Percentiles rank a stretch among this genome's conserved stretches.
Evolutionary conservation across 2,888 invertebrate genomes (phyloP).

Genomic region (Lamellibrachia satsuma): DNA sequence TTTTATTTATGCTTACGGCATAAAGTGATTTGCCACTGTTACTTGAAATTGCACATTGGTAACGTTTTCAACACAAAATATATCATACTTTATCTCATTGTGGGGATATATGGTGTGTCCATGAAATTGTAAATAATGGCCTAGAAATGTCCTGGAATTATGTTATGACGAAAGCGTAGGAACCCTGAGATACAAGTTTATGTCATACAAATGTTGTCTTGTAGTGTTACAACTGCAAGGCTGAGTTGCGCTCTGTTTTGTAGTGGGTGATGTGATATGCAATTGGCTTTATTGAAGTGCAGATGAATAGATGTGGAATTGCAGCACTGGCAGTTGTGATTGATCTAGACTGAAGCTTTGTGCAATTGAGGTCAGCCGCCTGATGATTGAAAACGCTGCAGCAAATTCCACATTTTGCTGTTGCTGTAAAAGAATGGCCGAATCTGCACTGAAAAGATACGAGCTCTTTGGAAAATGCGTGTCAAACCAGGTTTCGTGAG

Average conservation of each 20-base stretch:
- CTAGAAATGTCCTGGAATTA: no score
- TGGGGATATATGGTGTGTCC: no score
- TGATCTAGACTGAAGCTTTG: not conserved
- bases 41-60: no score
- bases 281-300: constrained; percentile 12
- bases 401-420: not conserved
- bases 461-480: not conserved
- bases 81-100: no score
- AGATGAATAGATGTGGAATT: not conserved
- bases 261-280: not conserved
- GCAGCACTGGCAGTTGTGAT: not conserved
- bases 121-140: no score
- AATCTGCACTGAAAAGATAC: not conserved
- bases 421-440: not conserved
- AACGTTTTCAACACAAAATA: no score
- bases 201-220: not conserved
- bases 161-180: no score
- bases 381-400: constrained; percentile 1
- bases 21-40: no score
- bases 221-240: not conserved
- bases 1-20: no score
- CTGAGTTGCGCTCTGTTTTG: not conserved
- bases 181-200: not conserved
- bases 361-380: not conserved
- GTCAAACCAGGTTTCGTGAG: not conserved